phyloP scores from a whole-genome alignment of 30 jellyfish, hydroid and myxozoan species.

The Sanderia malayensis region DNA sequence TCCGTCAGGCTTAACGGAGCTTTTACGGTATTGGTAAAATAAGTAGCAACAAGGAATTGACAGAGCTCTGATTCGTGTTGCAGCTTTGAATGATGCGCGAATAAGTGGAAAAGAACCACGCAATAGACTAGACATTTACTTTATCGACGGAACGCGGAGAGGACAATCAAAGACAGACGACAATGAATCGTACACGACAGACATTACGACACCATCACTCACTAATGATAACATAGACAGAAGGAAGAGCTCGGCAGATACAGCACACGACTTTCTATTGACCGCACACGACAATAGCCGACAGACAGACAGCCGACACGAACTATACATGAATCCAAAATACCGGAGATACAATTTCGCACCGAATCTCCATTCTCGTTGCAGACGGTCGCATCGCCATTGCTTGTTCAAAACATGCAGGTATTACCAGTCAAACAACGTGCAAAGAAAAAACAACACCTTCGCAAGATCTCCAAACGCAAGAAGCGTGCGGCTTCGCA shows the following conservation, averaged over 20 bases:
- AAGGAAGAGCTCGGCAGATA: too few relatives aligned
- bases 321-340: constrained; percentile 38
- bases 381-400: constrained; percentile 56
- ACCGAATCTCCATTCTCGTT: constrained; percentile 60
- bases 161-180: not conserved
- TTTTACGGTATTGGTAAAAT: too few relatives aligned
- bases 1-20: too few relatives aligned
- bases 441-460: not conserved
- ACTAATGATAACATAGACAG: not conserved
- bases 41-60: too few relatives aligned
- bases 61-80: not conserved
- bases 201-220: not conserved
- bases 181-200: not conserved
- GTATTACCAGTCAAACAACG: constrained; percentile 11
- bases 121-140: constrained; percentile 5
- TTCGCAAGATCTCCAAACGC: not conserved
- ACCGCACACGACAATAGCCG: constrained; percentile 38
- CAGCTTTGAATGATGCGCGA: not conserved
- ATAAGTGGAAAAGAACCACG: not conserved
- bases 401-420: constrained; percentile 40
- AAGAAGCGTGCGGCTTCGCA: not conserved
- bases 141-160: not conserved
- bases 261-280: constrained; percentile 18
- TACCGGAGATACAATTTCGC: constrained; percentile 33
- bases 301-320: constrained; percentile 53